Evolutionary conservation across 2,888 invertebrate species (phyloP), one percentile per base, ranked within the genome.

Genomic region (Trachelus stipa): DNA sequence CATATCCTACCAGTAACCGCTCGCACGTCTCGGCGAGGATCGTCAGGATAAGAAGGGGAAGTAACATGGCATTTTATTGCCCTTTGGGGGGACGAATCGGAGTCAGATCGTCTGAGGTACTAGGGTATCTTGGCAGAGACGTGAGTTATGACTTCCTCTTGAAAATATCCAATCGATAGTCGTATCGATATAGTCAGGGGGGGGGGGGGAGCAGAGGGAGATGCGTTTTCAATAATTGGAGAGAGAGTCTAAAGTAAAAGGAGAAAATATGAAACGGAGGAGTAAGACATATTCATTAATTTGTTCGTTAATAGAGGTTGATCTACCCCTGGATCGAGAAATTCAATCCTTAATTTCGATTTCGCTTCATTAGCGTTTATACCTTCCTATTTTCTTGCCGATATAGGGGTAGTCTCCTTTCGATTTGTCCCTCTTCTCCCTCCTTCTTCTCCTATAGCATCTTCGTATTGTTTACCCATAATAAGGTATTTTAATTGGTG

Each of bases 401-500:
- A 12, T 40, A 23, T 12, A 12, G 34, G 56, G 56, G 56, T 56
- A 56, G 56, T 69, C 68, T 76, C 69, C 73, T 68, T 74, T 68
- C 68, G 69, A 34, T 74, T 76, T 75, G 75, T 80, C 74, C 68
- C 76, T 68, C 69, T 30, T 69, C 31, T 69, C 69, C n/a, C 74
- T 75, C 35, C 34, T 23, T 31, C 12, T 23, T 30, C 34, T 34
- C 9, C 15, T 40, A 3, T 34, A 12, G 69, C 71, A 75, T 77
- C 74, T 40, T 79, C 82, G 86, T 86, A 88, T 88, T 88, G 88
- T 89, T 87, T 83, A 84, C 81, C 84, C 85, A 83, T 89, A 89
- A 88, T 88, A 89, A 90, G 89, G 90, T 88, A 90, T 90, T 90
- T 90, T 90, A 90, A 90, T 90, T 90, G 89, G 89, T 85, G 81